Evolutionary conservation across 2,113 vertebrate species (phyloP), one percentile per base, ranked within the genome.

Genomic region (Fregata magnificens): DNA sequence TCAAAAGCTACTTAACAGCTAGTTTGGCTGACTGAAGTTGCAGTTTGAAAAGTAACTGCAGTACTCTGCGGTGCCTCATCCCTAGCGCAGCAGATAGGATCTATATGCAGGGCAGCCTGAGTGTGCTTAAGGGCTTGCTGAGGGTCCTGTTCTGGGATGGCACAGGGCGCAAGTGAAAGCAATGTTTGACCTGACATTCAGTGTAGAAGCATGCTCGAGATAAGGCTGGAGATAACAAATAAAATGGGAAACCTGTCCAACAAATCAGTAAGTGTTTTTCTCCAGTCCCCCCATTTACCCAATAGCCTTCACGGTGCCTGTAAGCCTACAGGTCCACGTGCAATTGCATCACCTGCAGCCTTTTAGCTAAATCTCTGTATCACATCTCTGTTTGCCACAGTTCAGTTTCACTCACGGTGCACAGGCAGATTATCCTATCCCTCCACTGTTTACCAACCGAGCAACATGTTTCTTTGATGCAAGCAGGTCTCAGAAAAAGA

Each of bases 31-130:
- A 52, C 83, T 82, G 40, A 55, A 72, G 49, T 2, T 53, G 84
- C 22, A 38, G 77, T 71, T 31, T 47, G 45, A 55, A 25, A 65
- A 88, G 59, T 0, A 36, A 25, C 2, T 22, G 50, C 16, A 7
- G 14, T 49, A 32, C 25, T 49, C 36, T 17, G 62, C 44, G 81
- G 67, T 5, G 38, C 42, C 25, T 70, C 59, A 36, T 34, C 24
- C 29, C 44, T 3, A 50, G 49, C 1, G 7, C 53, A 70, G 42
- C 69, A 73, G 4, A 0, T 0, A 38, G 20, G 34, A 82, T 11
- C 36, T 7, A 6, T 1, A 32, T 1, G 2, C 18, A 49, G 21
- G 49, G 59, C 36, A 69, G n/a, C 26, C 34, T 8, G 4, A 65
- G 20, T 2, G 25, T 69, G 14, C 11, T 13, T 5, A 45, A 18